Evolutionary conservation across 2,888 invertebrate species (phyloP).

Genomic region (Tridacna crocea): DNA sequence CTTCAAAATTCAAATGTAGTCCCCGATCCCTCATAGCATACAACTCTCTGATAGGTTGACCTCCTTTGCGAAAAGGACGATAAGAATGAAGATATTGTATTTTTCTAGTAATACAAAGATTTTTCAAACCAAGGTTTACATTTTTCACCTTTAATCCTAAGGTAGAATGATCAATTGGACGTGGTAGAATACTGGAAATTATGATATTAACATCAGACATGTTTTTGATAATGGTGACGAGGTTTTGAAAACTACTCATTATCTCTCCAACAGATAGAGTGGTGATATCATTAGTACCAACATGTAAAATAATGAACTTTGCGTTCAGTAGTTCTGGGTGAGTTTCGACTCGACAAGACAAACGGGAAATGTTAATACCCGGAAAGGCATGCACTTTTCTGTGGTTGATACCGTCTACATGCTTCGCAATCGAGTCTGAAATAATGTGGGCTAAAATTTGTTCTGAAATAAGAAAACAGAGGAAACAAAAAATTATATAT

Average conservation of each 20-base stretch:
- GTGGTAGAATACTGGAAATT: not conserved
- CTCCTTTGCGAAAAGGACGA: not conserved
- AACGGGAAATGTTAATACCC: not conserved
- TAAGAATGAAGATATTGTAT: not conserved
- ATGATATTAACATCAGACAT: not conserved
- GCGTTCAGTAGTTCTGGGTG: not conserved
- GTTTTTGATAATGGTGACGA: not conserved
- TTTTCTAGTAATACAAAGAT: not conserved
- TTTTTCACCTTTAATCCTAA: not conserved
- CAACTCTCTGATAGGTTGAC: not conserved
- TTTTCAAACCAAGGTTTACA: not conserved
- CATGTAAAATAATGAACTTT: not conserved
- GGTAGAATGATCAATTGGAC: not conserved
- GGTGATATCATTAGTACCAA: not conserved
- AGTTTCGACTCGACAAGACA: not conserved
- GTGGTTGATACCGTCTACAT: not conserved
- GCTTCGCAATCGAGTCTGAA: constrained; percentile 3
- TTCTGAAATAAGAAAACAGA: not conserved
- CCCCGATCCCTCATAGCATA: not conserved
- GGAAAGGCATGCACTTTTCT: not conserved
- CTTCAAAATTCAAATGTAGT: not conserved
- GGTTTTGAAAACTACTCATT: not conserved
- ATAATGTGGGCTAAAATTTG: not conserved
- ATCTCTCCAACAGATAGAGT: not conserved
- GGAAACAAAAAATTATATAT: not conserved